Base-by-base conservation (phyloP, 2,888 invertebrate genomes). In the Metacarcinus magister region DNA sequence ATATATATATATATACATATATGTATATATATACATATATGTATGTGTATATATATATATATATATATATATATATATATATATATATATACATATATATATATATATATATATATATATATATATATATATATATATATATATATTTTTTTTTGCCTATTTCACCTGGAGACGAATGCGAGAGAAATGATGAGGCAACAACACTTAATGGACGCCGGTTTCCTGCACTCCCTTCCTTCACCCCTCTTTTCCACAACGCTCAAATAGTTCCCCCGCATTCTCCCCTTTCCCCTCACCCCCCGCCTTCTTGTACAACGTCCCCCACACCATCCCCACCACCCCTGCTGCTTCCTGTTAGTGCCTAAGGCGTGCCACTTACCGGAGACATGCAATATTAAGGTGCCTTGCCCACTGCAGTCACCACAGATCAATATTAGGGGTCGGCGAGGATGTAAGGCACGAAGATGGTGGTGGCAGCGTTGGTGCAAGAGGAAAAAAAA, bases 321-420 rank as follows among this genome's bases (percentile, higher is more conserved):
- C 60, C 67, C 67, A 67, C 23, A 0, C 67, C 23, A 23, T 67
- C 67, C 23, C 23, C 19, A 23, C 67, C 16, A 54, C 67, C 7
- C 67, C 5, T 1, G 1, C 67, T 16, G 0, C 67, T 67, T 5
- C n/a, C n/a, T 2, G 67, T 67, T 16, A 23, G 23, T 67, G 67
- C n/a, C n/a, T 67, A 67, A 67, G 67, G 67, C 67, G 67, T 67
- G n/a, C 67, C 67, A 67, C 67, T 67, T 67, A 23, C 67, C 67
- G n/a, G 67, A n/a, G 67, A 67, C 67, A 67, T 67, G 67, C 67
- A 67, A 67, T 67, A 67, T 67, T 67, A 23, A 67, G 19, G 5
- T n/a, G 23, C 67, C 67, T 67, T 67, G 67, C 67, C 67, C 67
- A n/a, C 67, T 67, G 67, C 67, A 67, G 67, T 67, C 67, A 67